phyloP scores from a whole-genome alignment of 2,888 invertebrate genomes.

The Acleris literana region DNA sequence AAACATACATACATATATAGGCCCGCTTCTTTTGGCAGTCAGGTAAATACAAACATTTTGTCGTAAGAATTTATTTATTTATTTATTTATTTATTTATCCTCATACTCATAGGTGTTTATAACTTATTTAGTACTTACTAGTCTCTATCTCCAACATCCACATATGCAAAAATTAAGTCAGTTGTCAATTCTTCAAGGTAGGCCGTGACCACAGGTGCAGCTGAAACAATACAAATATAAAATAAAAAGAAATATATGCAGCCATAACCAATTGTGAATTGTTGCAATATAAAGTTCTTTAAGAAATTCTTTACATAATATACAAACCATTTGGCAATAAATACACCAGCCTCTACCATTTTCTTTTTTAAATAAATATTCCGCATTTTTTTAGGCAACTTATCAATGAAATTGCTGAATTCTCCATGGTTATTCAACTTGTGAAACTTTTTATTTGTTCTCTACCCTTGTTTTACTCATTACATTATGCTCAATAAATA shows the following conservation, averaged over 20 bases:
- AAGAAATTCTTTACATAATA: too few species aligned
- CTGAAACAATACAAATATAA: conserved; percentile 73
- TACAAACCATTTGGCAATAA: conserved; percentile 68
- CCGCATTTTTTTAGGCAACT: conserved; percentile 52
- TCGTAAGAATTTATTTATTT: not conserved
- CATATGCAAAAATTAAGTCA: conserved; percentile 87
- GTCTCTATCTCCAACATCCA: conserved; percentile 89
- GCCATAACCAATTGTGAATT: not conserved
- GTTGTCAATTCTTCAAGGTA: conserved; percentile 85
- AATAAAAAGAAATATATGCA: conserved; percentile 15
- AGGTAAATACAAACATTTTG: too few species aligned
- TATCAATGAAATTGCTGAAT: conserved; percentile 55
- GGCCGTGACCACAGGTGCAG: conserved; percentile 89
- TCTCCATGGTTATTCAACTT: conserved; percentile 59
- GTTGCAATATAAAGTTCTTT: too few species aligned
- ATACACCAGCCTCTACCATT: conserved; percentile 92
- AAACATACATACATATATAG: too few species aligned
- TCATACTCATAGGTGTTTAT: not conserved
- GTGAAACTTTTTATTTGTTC: conserved; percentile 44
- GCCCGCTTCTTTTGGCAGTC: too few species aligned
- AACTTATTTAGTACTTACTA: conserved; percentile 84
- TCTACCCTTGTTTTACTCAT: conserved; percentile 37
- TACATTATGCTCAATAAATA: not conserved
- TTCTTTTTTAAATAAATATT: conserved; percentile 79
- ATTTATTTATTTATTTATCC: too few species aligned